Base-by-base conservation (phyloP, 2,888 invertebrate genomes). In the Sarcophaga carnaria region DNA sequence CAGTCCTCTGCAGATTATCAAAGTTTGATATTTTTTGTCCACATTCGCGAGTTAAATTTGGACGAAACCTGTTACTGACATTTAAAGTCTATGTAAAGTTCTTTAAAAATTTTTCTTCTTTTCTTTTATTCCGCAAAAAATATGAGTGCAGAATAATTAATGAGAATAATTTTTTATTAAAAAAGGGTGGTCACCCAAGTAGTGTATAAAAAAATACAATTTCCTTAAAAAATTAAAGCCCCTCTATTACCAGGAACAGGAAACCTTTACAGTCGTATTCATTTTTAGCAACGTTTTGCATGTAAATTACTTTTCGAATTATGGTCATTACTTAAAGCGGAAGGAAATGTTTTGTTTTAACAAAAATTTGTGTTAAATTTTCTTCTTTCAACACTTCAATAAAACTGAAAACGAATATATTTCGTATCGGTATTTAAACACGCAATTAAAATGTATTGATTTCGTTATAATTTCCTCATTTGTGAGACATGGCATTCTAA, bases 351-450 rank as follows among this genome's bases (percentile, higher is more conserved):
- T 71, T 77, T 54, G 14, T 8, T 66, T 54, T 25, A 45, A 72
- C 22, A 69, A 77, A 77, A 12, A 83, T 37, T 83, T 83, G 71
- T 77, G 60, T 77, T 66, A 59, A 81, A 82, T 5, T 82, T 77
- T 70, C 64, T 71, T 82, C 45, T 71, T 82, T 77, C 20, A 75
- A 69, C 22, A 63, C 11, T 14, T 45, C 45, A 54, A 17, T 54
- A n/a, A 67, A 63, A 20, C 45, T 20, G 27, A 70, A 25, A 59
- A 76, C 54, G 37, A 8, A n/a, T 20, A 54, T 63, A 49, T 75
- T 63, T 64, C 63, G 45, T 71, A 82, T 83, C 12, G 77, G 47
- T 10, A 71, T 62, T 60, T 77, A 6, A 60, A 62, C 77, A 77
- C 60, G 82, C 82, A 70, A 77, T 66, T 47, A 47, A 11, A 66